Evolutionary conservation across 2,797 vertebrate genomes (phyloP), one percentile per base, ranked within the genome.

Genomic region (Tamandua tetradactyla): DNA sequence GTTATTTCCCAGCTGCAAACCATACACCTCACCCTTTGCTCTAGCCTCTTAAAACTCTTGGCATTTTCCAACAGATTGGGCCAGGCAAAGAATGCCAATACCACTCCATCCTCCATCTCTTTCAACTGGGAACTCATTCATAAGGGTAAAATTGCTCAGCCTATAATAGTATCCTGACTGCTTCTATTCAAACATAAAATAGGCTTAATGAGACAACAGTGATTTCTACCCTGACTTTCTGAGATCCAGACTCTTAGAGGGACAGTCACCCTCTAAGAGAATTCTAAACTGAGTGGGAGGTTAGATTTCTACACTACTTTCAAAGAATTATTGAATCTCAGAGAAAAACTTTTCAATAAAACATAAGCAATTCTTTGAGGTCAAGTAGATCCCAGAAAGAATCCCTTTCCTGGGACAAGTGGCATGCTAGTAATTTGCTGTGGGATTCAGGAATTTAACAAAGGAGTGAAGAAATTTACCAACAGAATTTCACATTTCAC

Each of bases 301-400:
- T 76, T 64, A 22, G 52, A 75, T 61, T 89, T 68, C 91, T 10
- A 83, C 22, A 71, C 64, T 18, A 30, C 62, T 94, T 92, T 85
- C 88, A 61, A 79, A 78, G 83, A 78, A 80, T 42, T 44, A 62
- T 35, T 69, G 47, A 87, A 75, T 71, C 35, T 62, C 82, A 47
- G 3, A 59, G 35, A 72, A 49, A 42, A 87, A 27, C 37, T 32
- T 61, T 94, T 75, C 72, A 68, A 68, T 72, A 72, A 88, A 89
- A 25, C 79, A 40, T 68, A 89, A 79, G 57, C 57, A 37, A 62
- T 84, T 78, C 79, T 89, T 83, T 40, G 42, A 89, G 49, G 75
- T 62, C 35, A 59, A 89, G 59, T 42, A 32, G 59, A 69, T 94
- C 52, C 20, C 69, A 91, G 68, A 87, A 85, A 79, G 72, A 82